Evolutionary conservation across 2,113 vertebrate genomes (phyloP), one percentile per base, ranked within the genome.

Genomic region (Origma solitaria): DNA sequence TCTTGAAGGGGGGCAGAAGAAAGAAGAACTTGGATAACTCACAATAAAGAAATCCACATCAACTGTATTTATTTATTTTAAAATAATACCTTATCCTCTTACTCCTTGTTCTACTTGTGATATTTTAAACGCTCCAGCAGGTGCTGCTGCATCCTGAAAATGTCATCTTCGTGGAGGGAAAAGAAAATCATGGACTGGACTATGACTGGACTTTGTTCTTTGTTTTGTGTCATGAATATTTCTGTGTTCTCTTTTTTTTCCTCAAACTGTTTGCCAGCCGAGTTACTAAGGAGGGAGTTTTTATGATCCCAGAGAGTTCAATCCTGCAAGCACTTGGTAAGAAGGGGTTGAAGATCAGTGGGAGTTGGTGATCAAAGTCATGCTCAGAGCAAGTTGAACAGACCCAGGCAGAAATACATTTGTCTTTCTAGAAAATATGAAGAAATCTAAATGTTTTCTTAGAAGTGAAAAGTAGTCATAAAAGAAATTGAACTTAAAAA

Each of bases 131-230:
- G 51, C 38, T 94, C 94, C 95, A 96, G 95, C 88, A 97, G 93
- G 93, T 96, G 96, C 85, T 96, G 96, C 96, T 97, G 77, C 42
- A 42, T 83, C 82, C 86, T 92, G 62, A 68, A 88, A 40, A 78
- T 60, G 49, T 64, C 2, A 0, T 58, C 40, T 45, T 71, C 0
- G 0, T n/a, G 21, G 19, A 81, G 18, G 5, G 1, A 8, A 53
- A 76, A 47, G 82, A 75, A 16, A 16, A 20, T 49, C 5, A 53
- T 28, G 64, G 38, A 53, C 54, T 69, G 73, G 38, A 45, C 38
- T 61, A 49, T 28, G 64, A 17, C 31, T 70, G 75, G 38, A 91
- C 82, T 94, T 96, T 75, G 71, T 50, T 80, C 44, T 65, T 95
- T 71, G 42, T 58, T 94, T 65, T 72, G 25, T 6, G 1, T 60